These are phyloP conservation scores for Thrips palmi DNA, from an alignment of 1,140 invertebrate species.

Conservation along the genomic window DNA sequence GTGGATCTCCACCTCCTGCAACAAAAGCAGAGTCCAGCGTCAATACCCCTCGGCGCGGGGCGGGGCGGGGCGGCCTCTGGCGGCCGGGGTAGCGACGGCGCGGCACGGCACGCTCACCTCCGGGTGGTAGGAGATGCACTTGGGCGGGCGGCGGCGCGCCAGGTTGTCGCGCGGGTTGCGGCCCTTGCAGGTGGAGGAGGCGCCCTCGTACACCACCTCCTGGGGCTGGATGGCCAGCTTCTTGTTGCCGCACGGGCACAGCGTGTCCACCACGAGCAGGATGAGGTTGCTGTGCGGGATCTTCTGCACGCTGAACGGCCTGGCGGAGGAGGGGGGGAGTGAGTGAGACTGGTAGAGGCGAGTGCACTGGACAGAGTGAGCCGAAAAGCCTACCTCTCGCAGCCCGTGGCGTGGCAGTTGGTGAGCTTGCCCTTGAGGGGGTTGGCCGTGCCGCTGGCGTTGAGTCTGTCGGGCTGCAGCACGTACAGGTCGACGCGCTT, in stretches of 20 bases:
- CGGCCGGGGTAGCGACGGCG: too few relatives aligned
- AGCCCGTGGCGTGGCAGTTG: constrained; percentile 74
- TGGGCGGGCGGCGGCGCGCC: constrained; percentile 45
- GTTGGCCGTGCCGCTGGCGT: constrained; percentile 52
- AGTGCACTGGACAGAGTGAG: too few relatives aligned
- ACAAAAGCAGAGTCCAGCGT: too few relatives aligned
- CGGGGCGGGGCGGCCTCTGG: too few relatives aligned
- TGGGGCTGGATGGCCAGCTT: constrained; percentile 60
- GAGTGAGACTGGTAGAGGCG: too few relatives aligned
- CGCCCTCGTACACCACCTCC: constrained; percentile 34
- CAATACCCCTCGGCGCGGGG: too few relatives aligned
- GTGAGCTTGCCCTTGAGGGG: constrained; percentile 75
- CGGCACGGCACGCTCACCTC: too few relatives aligned
- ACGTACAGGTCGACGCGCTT: constrained; percentile 74
- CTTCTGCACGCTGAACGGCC: constrained; percentile 83
- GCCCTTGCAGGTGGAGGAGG: constrained; percentile 24
- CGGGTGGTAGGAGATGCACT: constrained; percentile 76
- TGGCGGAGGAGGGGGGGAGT: constrained; percentile 25
- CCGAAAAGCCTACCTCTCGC: constrained; percentile 47
- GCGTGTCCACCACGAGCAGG: constrained; percentile 69
- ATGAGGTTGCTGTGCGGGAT: constrained; percentile 83
- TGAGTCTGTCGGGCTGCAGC: constrained; percentile 58
- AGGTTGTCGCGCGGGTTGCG: constrained; percentile 32
- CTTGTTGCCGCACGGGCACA: constrained; percentile 74
- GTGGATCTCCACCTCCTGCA: too few relatives aligned